phyloP scores from a whole-genome alignment of 2,797 vertebrate species.

The Esox masquinongy region DNA sequence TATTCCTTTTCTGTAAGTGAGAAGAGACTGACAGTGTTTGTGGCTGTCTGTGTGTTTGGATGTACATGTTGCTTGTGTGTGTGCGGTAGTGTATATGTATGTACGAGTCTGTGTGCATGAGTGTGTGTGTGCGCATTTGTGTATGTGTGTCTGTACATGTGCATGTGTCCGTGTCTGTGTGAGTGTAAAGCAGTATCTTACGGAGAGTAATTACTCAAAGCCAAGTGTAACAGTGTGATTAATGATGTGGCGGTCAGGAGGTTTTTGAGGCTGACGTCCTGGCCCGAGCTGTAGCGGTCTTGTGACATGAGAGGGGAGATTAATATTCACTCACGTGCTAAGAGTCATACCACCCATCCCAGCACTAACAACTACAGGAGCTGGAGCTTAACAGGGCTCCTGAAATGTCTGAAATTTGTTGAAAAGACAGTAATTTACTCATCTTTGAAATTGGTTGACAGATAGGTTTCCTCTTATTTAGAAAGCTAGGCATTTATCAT shows the following conservation, averaged over 20 bases:
- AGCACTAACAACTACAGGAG: constrained; percentile 9
- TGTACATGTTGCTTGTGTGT: not conserved
- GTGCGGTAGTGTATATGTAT: constrained; percentile 10
- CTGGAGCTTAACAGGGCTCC: not conserved
- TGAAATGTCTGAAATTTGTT: not conserved
- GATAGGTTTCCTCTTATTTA: not conserved
- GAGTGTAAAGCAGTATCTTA: constrained; percentile 42
- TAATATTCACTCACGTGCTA: constrained; percentile 44
- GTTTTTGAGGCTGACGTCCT: constrained; percentile 67
- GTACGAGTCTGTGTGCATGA: constrained; percentile 2
- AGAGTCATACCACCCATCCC: not conserved
- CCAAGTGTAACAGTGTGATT: constrained; percentile 73
- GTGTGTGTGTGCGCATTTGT: not conserved
- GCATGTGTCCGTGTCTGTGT: constrained; percentile 14
- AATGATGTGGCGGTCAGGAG: constrained; percentile 71
- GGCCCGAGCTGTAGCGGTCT: constrained; percentile 59
- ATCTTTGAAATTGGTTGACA: constrained; percentile 8
- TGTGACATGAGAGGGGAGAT: constrained; percentile 63
- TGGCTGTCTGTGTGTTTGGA: constrained; percentile 1
- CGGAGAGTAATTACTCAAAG: constrained; percentile 73
- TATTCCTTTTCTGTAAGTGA: too few species aligned
- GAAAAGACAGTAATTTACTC: not conserved
- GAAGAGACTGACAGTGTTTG: not conserved
- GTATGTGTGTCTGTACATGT: constrained; percentile 1
- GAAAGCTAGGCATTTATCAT: not conserved